Evolutionary conservation across 2,113 vertebrate species (phyloP).

Genomic region (Hipposideros armiger): DNA sequence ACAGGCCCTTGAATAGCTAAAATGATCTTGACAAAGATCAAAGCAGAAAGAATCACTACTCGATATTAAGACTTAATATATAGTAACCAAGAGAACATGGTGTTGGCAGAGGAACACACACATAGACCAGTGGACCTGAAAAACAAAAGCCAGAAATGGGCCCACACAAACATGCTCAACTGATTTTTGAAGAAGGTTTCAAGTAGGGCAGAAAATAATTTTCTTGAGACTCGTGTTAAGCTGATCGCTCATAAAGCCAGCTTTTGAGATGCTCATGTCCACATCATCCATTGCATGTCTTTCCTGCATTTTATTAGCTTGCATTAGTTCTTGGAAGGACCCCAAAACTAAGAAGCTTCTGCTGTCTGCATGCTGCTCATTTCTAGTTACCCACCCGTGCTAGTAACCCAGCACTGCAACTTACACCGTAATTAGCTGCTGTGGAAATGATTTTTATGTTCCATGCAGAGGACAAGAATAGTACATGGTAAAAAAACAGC

Average conservation of each 20-base stretch:
- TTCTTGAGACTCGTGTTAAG: background rate
- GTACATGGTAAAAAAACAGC: conserved; percentile 14
- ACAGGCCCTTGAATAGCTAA: background rate
- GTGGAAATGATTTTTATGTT: conserved; percentile 75
- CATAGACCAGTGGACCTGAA: background rate
- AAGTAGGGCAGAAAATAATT: background rate
- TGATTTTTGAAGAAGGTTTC: background rate
- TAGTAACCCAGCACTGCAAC: conserved; percentile 50
- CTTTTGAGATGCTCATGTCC: background rate
- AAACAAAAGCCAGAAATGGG: background rate
- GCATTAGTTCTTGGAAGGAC: background rate
- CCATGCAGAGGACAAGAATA: conserved; percentile 64
- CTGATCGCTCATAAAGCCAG: background rate
- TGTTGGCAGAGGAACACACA: background rate
- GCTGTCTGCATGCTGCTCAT: background rate
- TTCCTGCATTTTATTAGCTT: conserved; percentile 22
- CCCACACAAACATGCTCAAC: background rate
- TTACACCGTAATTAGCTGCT: conserved; percentile 74
- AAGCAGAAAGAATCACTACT: background rate
- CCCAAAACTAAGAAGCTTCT: conserved; percentile 58
- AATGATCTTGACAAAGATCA: background rate
- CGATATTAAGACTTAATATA: background rate
- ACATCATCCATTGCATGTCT: background rate
- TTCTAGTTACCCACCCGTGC: conserved; percentile 41
- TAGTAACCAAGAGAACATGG: background rate